Evolutionary conservation across 2,888 invertebrate genomes (phyloP).

Genomic region (Deilephila elpenor): DNA sequence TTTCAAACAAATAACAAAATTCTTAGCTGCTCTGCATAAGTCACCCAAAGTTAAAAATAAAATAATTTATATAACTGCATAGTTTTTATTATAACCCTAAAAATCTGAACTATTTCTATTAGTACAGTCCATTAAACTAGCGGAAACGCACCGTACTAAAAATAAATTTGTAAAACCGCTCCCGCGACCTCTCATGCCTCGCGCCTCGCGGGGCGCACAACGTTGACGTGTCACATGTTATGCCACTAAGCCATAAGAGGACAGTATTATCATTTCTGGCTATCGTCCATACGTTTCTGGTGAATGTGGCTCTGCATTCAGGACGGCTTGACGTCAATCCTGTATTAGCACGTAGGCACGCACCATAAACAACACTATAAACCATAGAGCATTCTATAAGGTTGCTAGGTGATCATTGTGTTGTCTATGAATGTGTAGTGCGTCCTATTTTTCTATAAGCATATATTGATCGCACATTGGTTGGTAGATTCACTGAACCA

Average conservation of each 20-base stretch:
- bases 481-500: too few species aligned
- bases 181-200: slow-evolving; percentile 35
- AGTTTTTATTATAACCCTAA: too few species aligned
- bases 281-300: slow-evolving; percentile 37
- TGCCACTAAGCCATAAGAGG: slow-evolving; percentile 34
- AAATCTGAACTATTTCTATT: too few species aligned
- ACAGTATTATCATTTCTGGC: slow-evolving; percentile 40
- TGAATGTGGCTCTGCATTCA: slow-evolving; percentile 17
- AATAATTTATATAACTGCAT: too few species aligned
- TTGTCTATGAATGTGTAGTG: not conserved
- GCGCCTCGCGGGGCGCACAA: not conserved
- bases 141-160: not conserved
- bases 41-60: too few species aligned
- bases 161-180: slow-evolving; percentile 6
- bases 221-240: slow-evolving; percentile 33
- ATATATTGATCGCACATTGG: not conserved
- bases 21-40: not conserved
- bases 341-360: slow-evolving; percentile 7
- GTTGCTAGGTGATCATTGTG: not conserved
- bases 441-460: not conserved
- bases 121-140: too few species aligned
- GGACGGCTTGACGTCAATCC: slow-evolving; percentile 14
- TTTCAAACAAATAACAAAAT: not conserved
- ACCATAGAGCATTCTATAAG: slow-evolving; percentile 1
- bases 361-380: slow-evolving; percentile 10